phyloP scores from a whole-genome alignment of 1,140 invertebrate genomes.

The Cyrtorhinus lividipennis region DNA sequence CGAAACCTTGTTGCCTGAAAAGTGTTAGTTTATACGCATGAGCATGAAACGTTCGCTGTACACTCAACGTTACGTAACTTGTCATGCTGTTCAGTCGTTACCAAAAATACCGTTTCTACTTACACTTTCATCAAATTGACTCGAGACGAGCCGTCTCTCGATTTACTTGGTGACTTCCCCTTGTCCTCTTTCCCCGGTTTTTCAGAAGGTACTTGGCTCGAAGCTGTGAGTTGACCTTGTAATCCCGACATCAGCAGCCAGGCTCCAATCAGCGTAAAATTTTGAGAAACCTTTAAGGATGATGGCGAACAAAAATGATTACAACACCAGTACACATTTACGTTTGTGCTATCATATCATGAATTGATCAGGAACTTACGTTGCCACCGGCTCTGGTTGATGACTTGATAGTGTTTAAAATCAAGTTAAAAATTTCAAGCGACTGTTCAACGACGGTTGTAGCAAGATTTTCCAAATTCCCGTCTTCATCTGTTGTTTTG shows the following conservation, averaged over 20 bases:
- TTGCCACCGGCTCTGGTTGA: slow-evolving; percentile 76
- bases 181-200: slow-evolving; percentile 44
- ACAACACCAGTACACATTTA: background rate
- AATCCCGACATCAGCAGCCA: slow-evolving; percentile 75
- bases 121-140: slow-evolving; percentile 57
- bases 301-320: slow-evolving; percentile 32
- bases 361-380: slow-evolving; percentile 39
- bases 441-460: slow-evolving; percentile 54
- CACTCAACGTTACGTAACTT: too few relatives aligned
- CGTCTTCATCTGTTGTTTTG: slow-evolving; percentile 36
- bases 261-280: slow-evolving; percentile 70
- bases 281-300: slow-evolving; percentile 49
- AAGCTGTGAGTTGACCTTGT: slow-evolving; percentile 49
- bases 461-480: slow-evolving; percentile 50
- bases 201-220: slow-evolving; percentile 36
- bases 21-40: too few relatives aligned
- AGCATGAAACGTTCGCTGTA: too few relatives aligned
- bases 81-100: too few relatives aligned
- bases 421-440: slow-evolving; percentile 65
- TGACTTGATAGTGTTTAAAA: slow-evolving; percentile 62
- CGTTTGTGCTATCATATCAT: background rate
- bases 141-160: slow-evolving; percentile 37
- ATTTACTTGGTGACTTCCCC: slow-evolving; percentile 48
- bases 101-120: too few relatives aligned
- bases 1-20: slow-evolving; percentile 59